Conservation (phyloP, 2,888 invertebrate genomes). For the Xanthorhoe spadicearia region DNA sequence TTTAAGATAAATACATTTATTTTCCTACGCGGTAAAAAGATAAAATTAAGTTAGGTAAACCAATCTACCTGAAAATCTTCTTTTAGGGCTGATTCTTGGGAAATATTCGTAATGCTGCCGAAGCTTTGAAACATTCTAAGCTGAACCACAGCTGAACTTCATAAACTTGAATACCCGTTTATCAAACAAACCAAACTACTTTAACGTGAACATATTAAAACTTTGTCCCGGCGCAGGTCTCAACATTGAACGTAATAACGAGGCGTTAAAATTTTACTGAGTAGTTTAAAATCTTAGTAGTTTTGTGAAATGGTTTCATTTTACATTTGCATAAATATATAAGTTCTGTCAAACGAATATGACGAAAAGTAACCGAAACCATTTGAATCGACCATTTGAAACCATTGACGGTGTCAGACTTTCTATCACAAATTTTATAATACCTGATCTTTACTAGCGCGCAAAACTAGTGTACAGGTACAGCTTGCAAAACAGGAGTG, state of each 20-base stretch:
- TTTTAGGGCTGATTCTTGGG: neutral
- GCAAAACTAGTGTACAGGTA: too few relatives aligned
- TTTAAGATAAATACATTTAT: neutral
- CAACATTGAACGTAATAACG: neutral
- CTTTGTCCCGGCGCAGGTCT: neutral
- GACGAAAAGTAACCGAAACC: too few relatives aligned
- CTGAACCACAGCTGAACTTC: slow-evolving; percentile 5
- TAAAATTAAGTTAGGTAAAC: neutral
- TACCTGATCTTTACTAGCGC: too few relatives aligned
- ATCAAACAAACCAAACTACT: slow-evolving; percentile 8
- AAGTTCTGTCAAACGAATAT: too few relatives aligned
- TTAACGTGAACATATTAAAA: slow-evolving; percentile 9
- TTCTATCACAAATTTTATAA: too few relatives aligned
- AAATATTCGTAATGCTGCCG: neutral
- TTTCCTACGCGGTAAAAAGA: neutral
- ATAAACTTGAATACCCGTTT: slow-evolving; percentile 7
- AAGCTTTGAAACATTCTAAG: slow-evolving; percentile 3
- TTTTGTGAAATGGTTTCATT: neutral
- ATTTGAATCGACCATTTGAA: too few relatives aligned
- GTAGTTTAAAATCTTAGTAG: neutral
- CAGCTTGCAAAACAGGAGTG: too few relatives aligned
- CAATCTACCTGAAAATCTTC: neutral
- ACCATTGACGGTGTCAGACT: too few relatives aligned
- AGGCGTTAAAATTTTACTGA: neutral
- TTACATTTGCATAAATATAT: too few relatives aligned